phyloP scores from a whole-genome alignment of 2,888 invertebrate species.

The Sarcophaga subvicina region DNA sequence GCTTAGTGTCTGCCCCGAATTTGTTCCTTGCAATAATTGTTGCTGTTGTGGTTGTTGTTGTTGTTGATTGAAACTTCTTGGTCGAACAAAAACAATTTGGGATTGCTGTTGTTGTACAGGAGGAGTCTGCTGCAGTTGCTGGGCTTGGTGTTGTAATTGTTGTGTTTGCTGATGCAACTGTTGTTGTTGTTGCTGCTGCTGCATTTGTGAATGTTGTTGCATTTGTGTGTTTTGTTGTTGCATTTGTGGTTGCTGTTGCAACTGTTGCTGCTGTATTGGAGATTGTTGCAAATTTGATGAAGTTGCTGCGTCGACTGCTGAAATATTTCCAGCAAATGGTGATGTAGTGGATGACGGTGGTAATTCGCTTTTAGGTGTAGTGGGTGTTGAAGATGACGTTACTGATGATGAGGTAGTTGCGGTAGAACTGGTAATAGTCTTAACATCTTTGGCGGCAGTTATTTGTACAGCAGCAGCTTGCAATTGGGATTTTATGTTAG shows the following conservation, averaged over 20 bases:
- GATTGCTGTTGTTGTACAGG: conserved; percentile 71
- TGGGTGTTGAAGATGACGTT: conserved; percentile 65
- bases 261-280: conserved; percentile 57
- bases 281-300: conserved; percentile 70
- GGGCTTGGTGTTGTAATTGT: conserved; percentile 68
- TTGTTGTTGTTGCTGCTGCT: conserved; percentile 47
- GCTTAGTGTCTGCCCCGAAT: conserved; percentile 47
- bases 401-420: conserved; percentile 75
- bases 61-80: conserved; percentile 71
- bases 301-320: conserved; percentile 60
- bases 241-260: conserved; percentile 69
- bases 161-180: conserved; percentile 56
- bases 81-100: conserved; percentile 78
- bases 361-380: conserved; percentile 49
- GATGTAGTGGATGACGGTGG: conserved; percentile 31
- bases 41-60: conserved; percentile 71
- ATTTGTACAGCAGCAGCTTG: conserved; percentile 74
- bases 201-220: conserved; percentile 16
- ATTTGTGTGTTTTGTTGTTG: conserved; percentile 65
- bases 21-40: conserved; percentile 54
- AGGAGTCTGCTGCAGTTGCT: conserved; percentile 54
- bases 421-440: conserved; percentile 55
- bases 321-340: conserved; percentile 49
- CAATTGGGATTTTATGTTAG: conserved; percentile 77
- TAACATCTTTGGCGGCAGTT: conserved; percentile 67